Evolutionary conservation across 2,888 invertebrate genomes (phyloP).

Genomic region (Chrysomela aeneicollis): DNA sequence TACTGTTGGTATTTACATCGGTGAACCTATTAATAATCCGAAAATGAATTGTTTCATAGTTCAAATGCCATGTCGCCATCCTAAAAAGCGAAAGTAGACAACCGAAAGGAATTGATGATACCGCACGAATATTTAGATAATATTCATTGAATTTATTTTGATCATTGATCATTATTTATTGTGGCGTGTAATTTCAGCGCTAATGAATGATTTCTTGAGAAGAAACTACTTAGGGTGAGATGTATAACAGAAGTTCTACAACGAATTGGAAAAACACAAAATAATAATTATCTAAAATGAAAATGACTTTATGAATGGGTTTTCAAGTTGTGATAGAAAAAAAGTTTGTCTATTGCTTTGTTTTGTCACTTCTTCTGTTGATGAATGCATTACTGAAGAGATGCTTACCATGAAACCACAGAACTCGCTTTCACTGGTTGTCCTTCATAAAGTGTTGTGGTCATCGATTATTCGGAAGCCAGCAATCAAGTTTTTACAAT

Average conservation of each 20-base stretch:
- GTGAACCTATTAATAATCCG: conserved; percentile 1
- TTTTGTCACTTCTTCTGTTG: neutral
- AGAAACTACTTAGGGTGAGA: no score
- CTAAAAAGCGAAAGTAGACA: neutral
- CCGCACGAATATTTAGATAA: no score
- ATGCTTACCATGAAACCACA: conserved; percentile 5
- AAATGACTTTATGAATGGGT: no score
- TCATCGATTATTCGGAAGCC: neutral
- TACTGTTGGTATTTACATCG: neutral
- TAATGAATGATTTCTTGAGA: no score
- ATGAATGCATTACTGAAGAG: neutral
- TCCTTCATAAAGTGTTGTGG: neutral
- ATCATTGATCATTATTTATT: no score
- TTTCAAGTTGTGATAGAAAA: no score
- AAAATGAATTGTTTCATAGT: conserved; percentile 2
- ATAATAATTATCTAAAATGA: no score
- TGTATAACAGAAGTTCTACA: no score
- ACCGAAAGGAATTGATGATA: neutral
- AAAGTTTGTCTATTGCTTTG: neutral
- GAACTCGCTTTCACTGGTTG: neutral
- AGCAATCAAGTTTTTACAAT: neutral
- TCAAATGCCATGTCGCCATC: neutral
- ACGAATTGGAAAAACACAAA: no score
- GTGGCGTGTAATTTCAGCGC: no score
- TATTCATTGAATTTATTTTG: no score